Evolutionary conservation across 92 coral and sea anemone species (phyloP), one percentile per base, ranked within the genome.

Genomic region (Pocillopora meandrina): DNA sequence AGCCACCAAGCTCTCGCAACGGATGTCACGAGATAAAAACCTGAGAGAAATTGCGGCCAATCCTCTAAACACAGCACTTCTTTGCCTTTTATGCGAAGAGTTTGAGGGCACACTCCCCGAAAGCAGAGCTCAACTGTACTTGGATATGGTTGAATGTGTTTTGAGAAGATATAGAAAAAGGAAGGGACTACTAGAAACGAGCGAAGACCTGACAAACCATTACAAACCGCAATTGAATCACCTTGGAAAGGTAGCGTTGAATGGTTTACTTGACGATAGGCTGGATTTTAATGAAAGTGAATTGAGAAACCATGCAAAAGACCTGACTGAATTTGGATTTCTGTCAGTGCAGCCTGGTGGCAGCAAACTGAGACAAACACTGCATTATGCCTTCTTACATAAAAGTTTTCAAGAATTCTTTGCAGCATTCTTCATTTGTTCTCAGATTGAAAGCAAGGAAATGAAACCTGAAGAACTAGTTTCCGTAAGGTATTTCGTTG

Each of bases 231-330:
- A 15, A 1, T 60, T 87, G 31, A 59, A 11, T 10, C 16, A 1
- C 19, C 82, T 87, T 9, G 90, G 90, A 19, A 12, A 23, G 74
- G 14, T 74, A 9, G 90, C 90, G 47, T 81, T 81, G 67, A 64
- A 65, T 18, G 71, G 86, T 2, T 1, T 87, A 13, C 70, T 10
- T 59, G 57, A 74, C 17, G 82, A 74, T 5, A 42, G 5, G 5
- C 5, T 42, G 49, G 49, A 42, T 42, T 42, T 42, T 42, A 5
- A 42, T 42, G 49, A 42, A 42, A 42, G 49, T 42, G 49, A 42
- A 42, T 42, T 42, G 49, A 5, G 49, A 42, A 5, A 14, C 85
- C 80, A 56, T 86, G n/a, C 62, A 69, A 47, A n/a, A n/a, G n/a
- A n/a, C n/a, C n/a, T n/a, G n/a, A n/a, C n/a, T n/a, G n/a, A n/a